Evolutionary conservation across 2,888 invertebrate species (phyloP).

Genomic region (Trisateles emortualis): DNA sequence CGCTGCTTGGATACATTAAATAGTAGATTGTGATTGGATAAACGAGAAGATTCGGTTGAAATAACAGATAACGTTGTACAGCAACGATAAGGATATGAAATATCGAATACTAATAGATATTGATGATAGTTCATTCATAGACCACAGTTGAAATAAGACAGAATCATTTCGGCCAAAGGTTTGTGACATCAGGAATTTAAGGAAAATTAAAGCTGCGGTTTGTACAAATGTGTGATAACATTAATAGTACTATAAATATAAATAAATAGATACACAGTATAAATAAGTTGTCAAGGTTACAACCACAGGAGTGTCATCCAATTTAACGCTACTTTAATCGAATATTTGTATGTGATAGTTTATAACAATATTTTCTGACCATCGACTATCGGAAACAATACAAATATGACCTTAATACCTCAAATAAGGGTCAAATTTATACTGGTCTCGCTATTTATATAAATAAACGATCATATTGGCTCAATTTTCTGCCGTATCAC

Average conservation of each 20-base stretch:
- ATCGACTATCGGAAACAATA: not conserved
- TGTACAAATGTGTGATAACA: conserved; percentile 41
- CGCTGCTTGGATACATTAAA: conserved; percentile 41
- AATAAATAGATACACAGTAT: conserved; percentile 10
- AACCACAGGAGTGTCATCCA: conserved; percentile 27
- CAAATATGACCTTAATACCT: not conserved
- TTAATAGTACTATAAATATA: conserved; percentile 21
- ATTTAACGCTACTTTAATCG: not conserved
- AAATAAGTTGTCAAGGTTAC: conserved; percentile 19
- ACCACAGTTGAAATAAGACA: conserved; percentile 11
- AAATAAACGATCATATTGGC: not conserved
- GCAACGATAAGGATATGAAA: conserved; percentile 54
- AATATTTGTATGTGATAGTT: not conserved
- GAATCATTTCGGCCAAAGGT: conserved; percentile 34
- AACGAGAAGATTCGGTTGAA: conserved; percentile 57
- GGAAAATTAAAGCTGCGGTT: conserved; percentile 56
- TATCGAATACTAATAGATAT: conserved; percentile 27
- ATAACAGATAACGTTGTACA: conserved; percentile 51
- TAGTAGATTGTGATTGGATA: conserved; percentile 49
- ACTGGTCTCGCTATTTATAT: not conserved
- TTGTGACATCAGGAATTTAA: conserved; percentile 41
- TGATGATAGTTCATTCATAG: conserved; percentile 28
- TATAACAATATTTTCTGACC: conserved; percentile 27
- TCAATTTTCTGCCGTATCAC: conserved; percentile 28
- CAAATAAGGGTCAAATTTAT: not conserved